A percentile compares a stretch with the other conserved stretches of the same genome.
phyloP scores from a whole-genome alignment of 2,113 vertebrate genomes.

The Actenoides hombroni region DNA sequence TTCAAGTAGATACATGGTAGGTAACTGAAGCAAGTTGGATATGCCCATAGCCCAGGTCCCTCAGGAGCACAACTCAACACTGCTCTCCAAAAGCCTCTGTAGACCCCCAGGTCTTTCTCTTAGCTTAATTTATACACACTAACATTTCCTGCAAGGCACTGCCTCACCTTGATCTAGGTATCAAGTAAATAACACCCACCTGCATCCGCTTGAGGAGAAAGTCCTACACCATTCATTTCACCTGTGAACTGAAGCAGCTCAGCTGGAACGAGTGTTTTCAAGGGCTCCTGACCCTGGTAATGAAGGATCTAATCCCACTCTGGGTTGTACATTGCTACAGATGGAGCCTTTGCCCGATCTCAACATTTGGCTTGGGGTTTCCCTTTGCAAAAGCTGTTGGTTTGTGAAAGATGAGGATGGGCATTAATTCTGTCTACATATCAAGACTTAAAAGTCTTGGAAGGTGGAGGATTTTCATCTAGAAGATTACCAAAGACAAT shows the following conservation, averaged over 20 bases:
- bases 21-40: background rate
- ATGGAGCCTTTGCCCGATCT: background rate
- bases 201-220: background rate
- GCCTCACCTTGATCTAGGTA: background rate
- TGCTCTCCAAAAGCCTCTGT: background rate
- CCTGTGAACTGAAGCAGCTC: background rate
- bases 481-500: background rate
- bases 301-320: background rate
- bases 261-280: background rate
- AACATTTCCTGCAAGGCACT: background rate
- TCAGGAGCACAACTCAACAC: background rate
- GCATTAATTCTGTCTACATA: background rate
- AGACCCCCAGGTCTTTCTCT: accelerated
- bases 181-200: background rate
- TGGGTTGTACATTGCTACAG: background rate
- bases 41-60: background rate
- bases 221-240: background rate
- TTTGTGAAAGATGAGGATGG: background rate
- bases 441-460: background rate
- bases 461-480: background rate
- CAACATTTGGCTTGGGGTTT: background rate
- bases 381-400: background rate
- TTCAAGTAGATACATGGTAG: accelerated
- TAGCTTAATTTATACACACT: background rate
- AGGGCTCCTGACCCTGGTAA: background rate